A percentile compares a stretch with the other conserved stretches of the same genome.
These are phyloP conservation scores for Chaetura pelagica DNA, from an alignment of 2,113 vertebrate species.

Conservation along the genomic window DNA sequence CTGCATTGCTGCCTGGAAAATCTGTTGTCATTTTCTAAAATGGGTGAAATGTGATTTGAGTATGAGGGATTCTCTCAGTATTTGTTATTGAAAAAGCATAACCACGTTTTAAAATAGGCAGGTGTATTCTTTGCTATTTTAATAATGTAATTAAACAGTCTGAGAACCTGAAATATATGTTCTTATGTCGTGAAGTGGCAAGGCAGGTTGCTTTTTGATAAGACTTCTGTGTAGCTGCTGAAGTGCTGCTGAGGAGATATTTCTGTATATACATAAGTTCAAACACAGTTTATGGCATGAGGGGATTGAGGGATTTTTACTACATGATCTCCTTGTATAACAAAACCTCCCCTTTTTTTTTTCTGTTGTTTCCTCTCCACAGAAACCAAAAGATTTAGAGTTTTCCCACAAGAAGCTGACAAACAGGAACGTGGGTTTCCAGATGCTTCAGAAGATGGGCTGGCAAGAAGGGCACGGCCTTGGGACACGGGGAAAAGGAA, in stretches of 20 bases:
- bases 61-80: neutral
- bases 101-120: neutral
- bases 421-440: slow-evolving; percentile 93
- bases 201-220: neutral
- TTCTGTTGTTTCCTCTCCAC: neutral
- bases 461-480: slow-evolving; percentile 96
- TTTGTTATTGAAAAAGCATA: neutral
- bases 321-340: neutral
- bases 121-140: neutral
- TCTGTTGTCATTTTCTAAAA: neutral
- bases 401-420: slow-evolving; percentile 86
- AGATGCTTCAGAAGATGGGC: slow-evolving; percentile 98
- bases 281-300: neutral
- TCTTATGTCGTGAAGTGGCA: neutral
- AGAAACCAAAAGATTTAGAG: slow-evolving; percentile 77
- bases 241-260: neutral
- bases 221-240: neutral
- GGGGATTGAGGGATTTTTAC: neutral
- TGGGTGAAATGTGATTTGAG: neutral
- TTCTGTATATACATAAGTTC: neutral
- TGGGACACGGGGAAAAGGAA: slow-evolving; percentile 88
- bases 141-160: neutral
- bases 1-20: neutral
- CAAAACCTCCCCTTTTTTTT: neutral
- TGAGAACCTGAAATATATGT: neutral